phyloP scores from a whole-genome alignment of 2,113 vertebrate species.

The Melanocharis versteri region DNA sequence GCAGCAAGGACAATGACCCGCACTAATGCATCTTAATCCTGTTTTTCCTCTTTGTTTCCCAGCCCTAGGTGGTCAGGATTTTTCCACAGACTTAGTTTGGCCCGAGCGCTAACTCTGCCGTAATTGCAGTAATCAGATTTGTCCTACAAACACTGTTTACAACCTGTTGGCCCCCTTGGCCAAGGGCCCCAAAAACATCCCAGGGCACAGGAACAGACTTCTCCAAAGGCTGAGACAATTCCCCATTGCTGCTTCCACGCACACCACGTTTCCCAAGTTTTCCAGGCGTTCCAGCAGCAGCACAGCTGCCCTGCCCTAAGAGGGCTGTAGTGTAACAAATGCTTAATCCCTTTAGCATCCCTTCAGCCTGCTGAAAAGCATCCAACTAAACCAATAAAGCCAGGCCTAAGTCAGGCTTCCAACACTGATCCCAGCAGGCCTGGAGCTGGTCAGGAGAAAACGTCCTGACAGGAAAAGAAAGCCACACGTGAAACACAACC shows the following conservation, averaged over 20 bases:
- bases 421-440: neutral
- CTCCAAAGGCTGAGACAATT: neutral
- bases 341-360: neutral
- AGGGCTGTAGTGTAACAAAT: fast-evolving
- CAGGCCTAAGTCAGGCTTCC: neutral
- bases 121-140: conserved; percentile 59
- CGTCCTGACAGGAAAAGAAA: neutral
- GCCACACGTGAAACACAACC: fast-evolving
- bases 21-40: conserved; percentile 52
- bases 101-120: neutral
- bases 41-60: conserved; percentile 34
- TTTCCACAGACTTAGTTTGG: neutral
- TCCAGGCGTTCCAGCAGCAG: neutral
- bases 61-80: neutral
- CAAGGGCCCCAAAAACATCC: neutral
- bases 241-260: fast-evolving
- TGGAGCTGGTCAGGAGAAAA: neutral
- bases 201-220: neutral
- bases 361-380: neutral
- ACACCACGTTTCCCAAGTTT: fast-evolving
- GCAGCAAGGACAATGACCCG: conserved; percentile 9
- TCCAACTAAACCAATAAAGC: neutral
- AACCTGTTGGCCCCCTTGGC: neutral
- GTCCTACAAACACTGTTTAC: neutral
- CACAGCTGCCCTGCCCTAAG: neutral